These are phyloP conservation scores for Lepidocyrtinus sp. DNA, from an alignment of 2,888 invertebrate species.

Conservation along the genomic window DNA sequence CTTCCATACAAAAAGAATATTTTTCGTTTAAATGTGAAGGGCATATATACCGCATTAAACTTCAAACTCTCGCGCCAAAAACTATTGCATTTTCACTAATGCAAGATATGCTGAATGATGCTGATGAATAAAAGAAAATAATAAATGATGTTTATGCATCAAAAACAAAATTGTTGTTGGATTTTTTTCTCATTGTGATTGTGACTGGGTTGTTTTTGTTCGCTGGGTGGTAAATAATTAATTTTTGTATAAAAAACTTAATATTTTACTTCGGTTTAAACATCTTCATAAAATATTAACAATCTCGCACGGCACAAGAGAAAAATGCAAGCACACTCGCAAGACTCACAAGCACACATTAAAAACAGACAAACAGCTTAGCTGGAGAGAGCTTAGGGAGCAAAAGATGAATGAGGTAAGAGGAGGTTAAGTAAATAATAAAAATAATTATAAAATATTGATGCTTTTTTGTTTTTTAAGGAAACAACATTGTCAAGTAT, in stretches of 20 bases:
- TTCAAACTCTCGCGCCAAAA: too few species aligned
- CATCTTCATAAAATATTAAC: slow-evolving; percentile 6
- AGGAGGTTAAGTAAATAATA: slow-evolving; percentile 26
- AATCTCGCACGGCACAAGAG: not conserved
- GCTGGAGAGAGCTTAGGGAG: not conserved
- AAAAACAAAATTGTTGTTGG: too few species aligned
- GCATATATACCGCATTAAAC: too few species aligned
- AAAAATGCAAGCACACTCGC: too few species aligned
- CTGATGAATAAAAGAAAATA: too few species aligned
- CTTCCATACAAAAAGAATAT: too few species aligned
- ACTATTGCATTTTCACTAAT: too few species aligned
- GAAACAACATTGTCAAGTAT: slow-evolving; percentile 36
- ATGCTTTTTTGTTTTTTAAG: not conserved
- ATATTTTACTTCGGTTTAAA: too few species aligned
- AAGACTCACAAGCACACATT: slow-evolving; percentile 31
- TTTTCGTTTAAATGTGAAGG: too few species aligned
- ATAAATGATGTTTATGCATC: too few species aligned
- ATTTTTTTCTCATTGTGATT: too few species aligned
- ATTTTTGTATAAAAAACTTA: slow-evolving; percentile 29
- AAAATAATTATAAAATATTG: not conserved
- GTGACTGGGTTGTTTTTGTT: not conserved
- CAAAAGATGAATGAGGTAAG: slow-evolving; percentile 29
- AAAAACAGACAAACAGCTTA: not conserved
- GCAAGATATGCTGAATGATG: too few species aligned
- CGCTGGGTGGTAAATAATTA: not conserved